Evolutionary conservation across 2,888 invertebrate species (phyloP), one percentile per base, ranked within the genome.

Genomic region (Hemithea aestivaria): DNA sequence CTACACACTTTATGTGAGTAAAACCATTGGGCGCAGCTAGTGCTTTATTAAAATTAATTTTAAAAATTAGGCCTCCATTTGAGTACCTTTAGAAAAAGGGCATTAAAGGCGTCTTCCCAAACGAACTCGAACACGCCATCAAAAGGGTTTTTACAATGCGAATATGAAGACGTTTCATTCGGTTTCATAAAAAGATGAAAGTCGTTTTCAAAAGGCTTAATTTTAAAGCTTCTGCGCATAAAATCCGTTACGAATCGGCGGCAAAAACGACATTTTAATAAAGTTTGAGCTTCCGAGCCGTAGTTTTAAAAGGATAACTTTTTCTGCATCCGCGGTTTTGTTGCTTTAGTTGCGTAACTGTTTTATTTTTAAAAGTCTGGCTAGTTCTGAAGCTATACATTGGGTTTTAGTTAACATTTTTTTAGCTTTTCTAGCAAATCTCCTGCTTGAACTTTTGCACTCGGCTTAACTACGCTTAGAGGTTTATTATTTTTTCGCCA

Each of bases 161-260:
- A 40, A 38, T 43, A 52, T 48, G 35, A 48, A 52, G 48, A 43
- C 40, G 38, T 51, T 38, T 45, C 41, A 45, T 39, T n/a, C n/a
- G n/a, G n/a, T n/a, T n/a, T n/a, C n/a, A n/a, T n/a, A 44, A 50
- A 48, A 52, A 50, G 43, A 42, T 48, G 52, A 44, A 28, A 42
- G 35, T 22, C 39, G 21, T 22, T 33, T 43, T 45, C 39, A 46
- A 45, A 38, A 46, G 42, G 45, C 42, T 45, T 42, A 38, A 48
- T 42, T 41, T 49, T 30, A 40, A 38, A 41, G 32, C 35, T 30
- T 31, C 33, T 45, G 41, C 34, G 40, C 38, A 38, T 40, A 48
- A 48, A 48, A 51, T 41, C 60, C 66, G 66, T 66, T 64, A 61
- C 59, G 55, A 66, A 62, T 65, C 48, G 52, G 53, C 28, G 24